Evolutionary conservation across 2,888 invertebrate genomes (phyloP), one percentile per base, ranked within the genome.

Genomic region (Lasioglossum vierecki): DNA sequence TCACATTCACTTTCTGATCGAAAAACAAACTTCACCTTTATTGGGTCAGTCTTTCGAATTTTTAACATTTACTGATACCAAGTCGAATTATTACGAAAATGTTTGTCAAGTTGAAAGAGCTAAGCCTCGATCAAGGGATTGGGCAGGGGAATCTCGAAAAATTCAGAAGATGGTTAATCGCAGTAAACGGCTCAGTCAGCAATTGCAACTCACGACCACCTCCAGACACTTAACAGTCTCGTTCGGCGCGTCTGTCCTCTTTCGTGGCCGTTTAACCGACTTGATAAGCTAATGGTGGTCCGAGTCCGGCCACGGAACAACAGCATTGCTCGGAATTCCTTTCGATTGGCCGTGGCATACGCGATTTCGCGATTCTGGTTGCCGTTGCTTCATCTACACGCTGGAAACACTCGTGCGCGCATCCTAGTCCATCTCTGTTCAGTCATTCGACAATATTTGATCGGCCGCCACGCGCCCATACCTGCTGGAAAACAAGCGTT

Each of bases 241-340:
- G 80, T 70, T 75, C 49, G 77, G 73, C 68, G 74, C 57, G 74
- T 78, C 66, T 72, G 68, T 46, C 82, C 83, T 86, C 86, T 90
- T 91, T 91, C 79, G 87, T 82, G 82, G 81, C 81, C 84, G 80
- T 83, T 90, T 86, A 89, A 91, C 76, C 53, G 82, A 89, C 88
- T 88, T 88, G 87, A 91, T 91, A 84, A 90, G 88, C 79, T 90
- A 91, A 90, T 90, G 83, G 85, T 87, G 80, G 71, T 30, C 74
- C 39, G 63, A 70, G 78, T n/a, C 80, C 72, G 79, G 77, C 60
- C 75, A 82, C 76, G 76, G 82, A 66, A 82, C 83, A 83, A 81
- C 84, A 80, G 80, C 79, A 74, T 78, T 46, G 77, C 77, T 30
- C 81, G 82, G 76, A 83, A 84, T 81, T 71, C 63, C 76, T 84